Evolutionary conservation across 1,140 invertebrate genomes (phyloP).

Genomic region (fruit fly (Drosophila melanogaster)): Release_6_plus_ISO1_MT NT_033777.3:13602001-13602500

Average conservation of each 20-base stretch:
- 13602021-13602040: constrained; percentile 64
- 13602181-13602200: not conserved
- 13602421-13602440: constrained; percentile 41
- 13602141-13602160: not conserved
- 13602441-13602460: constrained; percentile 24
- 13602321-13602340: constrained; percentile 6
- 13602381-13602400: constrained; percentile 1
- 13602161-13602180: no score
- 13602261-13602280: no score
- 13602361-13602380: constrained; percentile 42
- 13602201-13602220: not conserved
- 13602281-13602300: no score
- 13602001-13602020: constrained; percentile 60
- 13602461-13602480: constrained; percentile 65
- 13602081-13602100: constrained; percentile 12
- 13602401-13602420: constrained; percentile 11
- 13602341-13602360: constrained; percentile 13
- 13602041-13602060: constrained; percentile 55
- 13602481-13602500: constrained; percentile 81
- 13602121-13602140: no score
- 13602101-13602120: not conserved
- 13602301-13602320: not conserved
- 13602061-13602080: constrained; percentile 3
- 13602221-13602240: no score
- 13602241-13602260: no score